Conservation (phyloP, 2,888 invertebrate genomes). For the Lasius fuliginosus region DNA sequence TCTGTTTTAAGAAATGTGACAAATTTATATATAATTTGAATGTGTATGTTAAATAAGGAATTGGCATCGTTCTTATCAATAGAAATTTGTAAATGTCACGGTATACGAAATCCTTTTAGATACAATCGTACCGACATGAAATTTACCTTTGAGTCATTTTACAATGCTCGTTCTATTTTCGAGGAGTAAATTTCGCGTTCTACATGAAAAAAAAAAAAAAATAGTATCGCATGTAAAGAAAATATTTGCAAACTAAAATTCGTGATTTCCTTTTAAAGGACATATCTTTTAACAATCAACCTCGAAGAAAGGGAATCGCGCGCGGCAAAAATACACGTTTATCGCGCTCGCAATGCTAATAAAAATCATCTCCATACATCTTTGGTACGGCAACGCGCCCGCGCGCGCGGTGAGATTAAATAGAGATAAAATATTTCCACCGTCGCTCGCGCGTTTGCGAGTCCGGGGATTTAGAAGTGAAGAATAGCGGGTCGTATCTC, state of each 20-base stretch:
- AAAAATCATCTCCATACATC: slow-evolving; percentile 45
- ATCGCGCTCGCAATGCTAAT: slow-evolving; percentile 23
- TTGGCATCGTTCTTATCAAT: slow-evolving; percentile 12
- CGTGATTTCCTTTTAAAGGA: background rate
- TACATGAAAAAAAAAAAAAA: slow-evolving; percentile 11
- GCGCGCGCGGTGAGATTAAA: slow-evolving; percentile 46
- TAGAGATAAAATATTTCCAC: slow-evolving; percentile 55
- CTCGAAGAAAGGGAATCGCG: slow-evolving; percentile 4
- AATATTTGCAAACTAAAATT: slow-evolving; percentile 43
- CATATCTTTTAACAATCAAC: slow-evolving; percentile 33
- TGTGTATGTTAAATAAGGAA: background rate
- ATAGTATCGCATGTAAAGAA: slow-evolving; percentile 15
- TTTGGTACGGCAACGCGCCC: slow-evolving; percentile 13
- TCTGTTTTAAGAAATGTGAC: background rate
- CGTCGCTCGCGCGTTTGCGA: slow-evolving; percentile 45
- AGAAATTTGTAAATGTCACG: slow-evolving; percentile 1
- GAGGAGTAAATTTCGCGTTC: slow-evolving; percentile 18
- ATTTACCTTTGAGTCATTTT: slow-evolving; percentile 15
- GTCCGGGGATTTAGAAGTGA: slow-evolving; percentile 56
- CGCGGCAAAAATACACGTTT: slow-evolving; percentile 36
- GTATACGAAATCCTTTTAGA: background rate
- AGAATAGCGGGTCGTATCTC: slow-evolving; percentile 50
- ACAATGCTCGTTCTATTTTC: background rate
- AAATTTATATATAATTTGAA: background rate
- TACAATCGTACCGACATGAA: background rate